Conservation (phyloP, 2,797 vertebrate genomes). For the Alauda arvensis region DNA sequence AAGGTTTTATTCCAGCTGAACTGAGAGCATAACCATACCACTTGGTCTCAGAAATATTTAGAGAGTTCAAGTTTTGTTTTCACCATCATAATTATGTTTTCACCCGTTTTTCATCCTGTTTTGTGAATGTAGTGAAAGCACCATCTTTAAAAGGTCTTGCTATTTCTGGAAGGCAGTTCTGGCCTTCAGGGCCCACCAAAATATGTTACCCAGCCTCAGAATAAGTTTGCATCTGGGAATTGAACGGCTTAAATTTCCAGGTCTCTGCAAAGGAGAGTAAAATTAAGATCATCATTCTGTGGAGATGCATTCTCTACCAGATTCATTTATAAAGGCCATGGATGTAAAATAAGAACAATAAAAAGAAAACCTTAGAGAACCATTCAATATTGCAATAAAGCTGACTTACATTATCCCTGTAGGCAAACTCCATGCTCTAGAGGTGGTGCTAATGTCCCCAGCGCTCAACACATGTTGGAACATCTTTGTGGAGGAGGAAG, state of each 20-base stretch:
- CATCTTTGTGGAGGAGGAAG: slow-evolving; percentile 56
- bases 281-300: slow-evolving; percentile 34
- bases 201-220: not conserved
- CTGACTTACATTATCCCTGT: slow-evolving; percentile 51
- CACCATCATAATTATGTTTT: not conserved
- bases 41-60: not conserved
- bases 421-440: slow-evolving; percentile 57
- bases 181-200: slow-evolving; percentile 27
- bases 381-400: slow-evolving; percentile 52
- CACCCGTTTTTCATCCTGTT: not conserved
- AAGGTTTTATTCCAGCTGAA: not conserved
- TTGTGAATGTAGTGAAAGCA: not conserved
- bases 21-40: not conserved
- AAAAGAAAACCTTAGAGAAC: slow-evolving; percentile 59
- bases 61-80: not conserved
- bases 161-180: slow-evolving; percentile 7
- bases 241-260: not conserved
- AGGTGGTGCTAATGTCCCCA: slow-evolving; percentile 54
- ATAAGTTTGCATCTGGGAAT: slow-evolving; percentile 1
- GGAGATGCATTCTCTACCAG: slow-evolving; percentile 14
- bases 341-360: slow-evolving; percentile 60
- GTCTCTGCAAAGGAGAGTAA: slow-evolving; percentile 12
- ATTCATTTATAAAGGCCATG: slow-evolving; percentile 2
- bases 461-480: slow-evolving; percentile 53
- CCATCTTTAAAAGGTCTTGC: slow-evolving; percentile 1